These are phyloP conservation scores for Spisula subtruncata DNA, from an alignment of 2,888 invertebrate genomes.

Conservation along the genomic window DNA sequence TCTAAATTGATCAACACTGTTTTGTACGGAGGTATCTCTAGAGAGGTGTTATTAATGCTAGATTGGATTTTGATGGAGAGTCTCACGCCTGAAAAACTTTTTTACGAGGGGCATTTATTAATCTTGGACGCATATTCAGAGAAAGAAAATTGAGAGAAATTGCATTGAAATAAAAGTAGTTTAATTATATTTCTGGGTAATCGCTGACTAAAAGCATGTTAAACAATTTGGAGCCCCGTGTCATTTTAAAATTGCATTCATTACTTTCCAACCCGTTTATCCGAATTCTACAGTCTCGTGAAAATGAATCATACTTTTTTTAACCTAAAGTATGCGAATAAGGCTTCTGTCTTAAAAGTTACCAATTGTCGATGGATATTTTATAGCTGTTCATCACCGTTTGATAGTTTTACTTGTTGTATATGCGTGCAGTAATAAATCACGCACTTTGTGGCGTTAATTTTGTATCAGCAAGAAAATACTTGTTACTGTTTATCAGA, in stretches of 20 bases:
- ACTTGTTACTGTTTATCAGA: too few relatives aligned
- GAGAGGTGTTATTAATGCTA: not conserved
- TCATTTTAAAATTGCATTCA: not conserved
- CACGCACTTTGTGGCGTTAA: constrained; percentile 30
- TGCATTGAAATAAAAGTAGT: not conserved
- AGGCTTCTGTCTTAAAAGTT: too few relatives aligned
- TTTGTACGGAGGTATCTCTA: not conserved
- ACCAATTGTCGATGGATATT: too few relatives aligned
- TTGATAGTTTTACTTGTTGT: too few relatives aligned
- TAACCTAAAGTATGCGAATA: too few relatives aligned
- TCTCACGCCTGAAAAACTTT: not conserved
- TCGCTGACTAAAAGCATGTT: not conserved
- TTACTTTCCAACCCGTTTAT: too few relatives aligned
- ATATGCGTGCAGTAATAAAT: too few relatives aligned
- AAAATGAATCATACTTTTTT: too few relatives aligned
- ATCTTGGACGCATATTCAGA: not conserved
- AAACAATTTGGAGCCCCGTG: not conserved
- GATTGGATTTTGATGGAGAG: not conserved
- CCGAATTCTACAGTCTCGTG: too few relatives aligned
- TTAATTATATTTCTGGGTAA: not conserved
- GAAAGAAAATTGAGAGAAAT: not conserved
- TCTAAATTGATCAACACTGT: not conserved
- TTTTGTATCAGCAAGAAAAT: too few relatives aligned
- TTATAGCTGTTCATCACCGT: too few relatives aligned
- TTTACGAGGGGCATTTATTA: not conserved